Evolutionary conservation across 2,888 invertebrate species (phyloP).

Genomic region (Carcina quercana): DNA sequence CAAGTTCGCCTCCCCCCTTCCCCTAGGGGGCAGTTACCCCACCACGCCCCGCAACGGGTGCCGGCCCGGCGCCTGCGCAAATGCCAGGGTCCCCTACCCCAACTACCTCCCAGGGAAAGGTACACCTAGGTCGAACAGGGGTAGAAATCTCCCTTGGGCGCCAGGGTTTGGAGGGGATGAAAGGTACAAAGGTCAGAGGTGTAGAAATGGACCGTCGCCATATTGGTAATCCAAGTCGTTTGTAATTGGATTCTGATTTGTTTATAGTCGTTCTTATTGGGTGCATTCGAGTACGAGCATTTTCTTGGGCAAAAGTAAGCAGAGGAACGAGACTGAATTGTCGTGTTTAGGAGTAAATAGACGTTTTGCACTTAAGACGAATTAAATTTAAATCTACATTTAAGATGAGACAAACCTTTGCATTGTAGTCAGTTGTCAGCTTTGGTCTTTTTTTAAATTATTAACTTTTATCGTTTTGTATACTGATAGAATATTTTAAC

Average conservation of each 20-base stretch:
- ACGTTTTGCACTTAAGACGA: too few species aligned
- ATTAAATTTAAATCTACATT: too few species aligned
- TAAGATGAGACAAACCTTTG: too few species aligned
- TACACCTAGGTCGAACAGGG: slow-evolving; percentile 36
- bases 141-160: slow-evolving; percentile 56
- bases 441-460: too few species aligned
- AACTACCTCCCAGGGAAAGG: slow-evolving; percentile 42
- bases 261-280: background rate
- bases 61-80: slow-evolving; percentile 48
- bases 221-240: slow-evolving; percentile 44
- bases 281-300: background rate
- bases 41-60: slow-evolving; percentile 59
- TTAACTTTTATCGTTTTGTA: too few species aligned
- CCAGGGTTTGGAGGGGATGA: slow-evolving; percentile 49
- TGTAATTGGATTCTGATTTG: slow-evolving; percentile 1
- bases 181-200: slow-evolving; percentile 53
- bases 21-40: slow-evolving; percentile 42
- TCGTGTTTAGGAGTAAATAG: too few species aligned
- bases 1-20: slow-evolving; percentile 37
- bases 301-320: background rate
- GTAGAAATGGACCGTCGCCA: slow-evolving; percentile 51
- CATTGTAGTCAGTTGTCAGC: too few species aligned
- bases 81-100: slow-evolving; percentile 34
- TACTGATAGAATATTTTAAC: too few species aligned
- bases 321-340: too few species aligned